phyloP scores from a whole-genome alignment of 2,113 vertebrate genomes.

The Oxygymnocypris stewartii region DNA sequence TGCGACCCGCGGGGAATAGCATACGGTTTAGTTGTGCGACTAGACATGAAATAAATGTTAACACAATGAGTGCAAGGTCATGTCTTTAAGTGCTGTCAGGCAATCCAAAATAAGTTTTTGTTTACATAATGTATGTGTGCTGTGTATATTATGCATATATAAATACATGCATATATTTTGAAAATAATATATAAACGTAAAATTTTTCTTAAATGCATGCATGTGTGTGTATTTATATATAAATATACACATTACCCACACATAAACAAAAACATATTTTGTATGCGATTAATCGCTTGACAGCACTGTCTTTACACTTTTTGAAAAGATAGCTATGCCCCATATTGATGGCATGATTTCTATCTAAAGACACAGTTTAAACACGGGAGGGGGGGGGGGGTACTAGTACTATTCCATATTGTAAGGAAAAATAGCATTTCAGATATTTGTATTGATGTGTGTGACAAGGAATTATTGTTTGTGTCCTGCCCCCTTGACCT shows the following conservation, averaged over 20 bases:
- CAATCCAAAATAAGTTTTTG: no score
- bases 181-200: no score
- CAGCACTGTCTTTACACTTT: conserved; percentile 69
- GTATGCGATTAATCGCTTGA: no score
- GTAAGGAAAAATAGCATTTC: conserved; percentile 53
- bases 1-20: conserved; percentile 74
- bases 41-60: conserved; percentile 75
- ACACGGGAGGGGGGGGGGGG: conserved; percentile 64
- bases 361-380: conserved; percentile 72
- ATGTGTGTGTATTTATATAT: no score
- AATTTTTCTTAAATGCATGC: no score
- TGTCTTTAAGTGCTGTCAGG: background rate
- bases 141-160: no score
- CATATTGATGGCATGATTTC: conserved; percentile 83
- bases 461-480: conserved; percentile 61
- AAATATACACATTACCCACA: no score
- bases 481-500: conserved; percentile 62
- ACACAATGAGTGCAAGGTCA: conserved; percentile 78
- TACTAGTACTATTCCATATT: conserved; percentile 68
- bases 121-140: no score
- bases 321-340: conserved; percentile 78
- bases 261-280: no score
- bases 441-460: conserved; percentile 57
- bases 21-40: conserved; percentile 78
- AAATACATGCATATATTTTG: no score